A percentile compares a stretch with the other conserved stretches of the same genome.
These are phyloP conservation scores for Pseudopodoces humilis DNA, from an alignment of 2,113 vertebrate genomes.

Conservation along the genomic window DNA sequence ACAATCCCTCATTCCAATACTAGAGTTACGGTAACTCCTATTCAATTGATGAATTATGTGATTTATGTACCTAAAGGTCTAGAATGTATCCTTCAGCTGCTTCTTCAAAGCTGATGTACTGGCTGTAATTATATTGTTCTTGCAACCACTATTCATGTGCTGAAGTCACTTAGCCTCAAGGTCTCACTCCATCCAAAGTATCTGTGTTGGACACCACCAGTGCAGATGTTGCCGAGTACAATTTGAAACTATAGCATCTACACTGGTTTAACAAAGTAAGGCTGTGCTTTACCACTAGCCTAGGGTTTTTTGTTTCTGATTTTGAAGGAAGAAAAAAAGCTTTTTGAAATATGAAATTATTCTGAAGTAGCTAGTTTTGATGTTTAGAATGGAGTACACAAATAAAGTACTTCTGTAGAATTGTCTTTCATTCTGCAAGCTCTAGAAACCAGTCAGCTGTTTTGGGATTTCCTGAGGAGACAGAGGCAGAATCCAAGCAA, in stretches of 20 bases:
- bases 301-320: neutral
- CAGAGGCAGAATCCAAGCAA: neutral
- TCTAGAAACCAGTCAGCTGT: neutral
- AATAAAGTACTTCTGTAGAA: neutral
- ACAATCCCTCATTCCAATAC: neutral
- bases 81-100: neutral
- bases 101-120: neutral
- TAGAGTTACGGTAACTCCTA: neutral
- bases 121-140: neutral
- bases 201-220: neutral
- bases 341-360: neutral
- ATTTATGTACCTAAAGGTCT: neutral
- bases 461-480: neutral
- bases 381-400: neutral
- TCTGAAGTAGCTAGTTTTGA: neutral
- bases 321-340: neutral
- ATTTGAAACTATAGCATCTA: neutral
- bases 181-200: neutral
- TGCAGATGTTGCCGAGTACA: accelerated
- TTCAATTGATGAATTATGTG: neutral
- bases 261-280: neutral
- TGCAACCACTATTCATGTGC: neutral
- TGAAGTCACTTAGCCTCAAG: neutral
- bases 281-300: neutral
- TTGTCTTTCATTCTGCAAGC: neutral